These are phyloP conservation scores for Chrysotoxum bicinctum DNA, from an alignment of 2,888 invertebrate genomes.

Conservation along the genomic window DNA sequence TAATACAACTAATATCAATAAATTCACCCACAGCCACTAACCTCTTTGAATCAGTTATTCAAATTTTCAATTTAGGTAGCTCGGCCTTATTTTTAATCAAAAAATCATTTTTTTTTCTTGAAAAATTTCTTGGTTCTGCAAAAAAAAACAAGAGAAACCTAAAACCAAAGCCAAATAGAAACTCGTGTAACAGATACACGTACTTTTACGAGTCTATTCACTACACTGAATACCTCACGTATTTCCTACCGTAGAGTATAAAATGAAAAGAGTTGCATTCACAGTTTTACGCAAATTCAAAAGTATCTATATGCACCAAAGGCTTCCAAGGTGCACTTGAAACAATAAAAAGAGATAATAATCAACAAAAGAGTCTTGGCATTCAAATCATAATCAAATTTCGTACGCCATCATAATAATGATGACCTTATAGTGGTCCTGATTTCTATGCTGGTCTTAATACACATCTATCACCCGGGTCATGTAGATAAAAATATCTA, in stretches of 20 bases:
- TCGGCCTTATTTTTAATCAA: neutral
- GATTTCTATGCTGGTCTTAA: neutral
- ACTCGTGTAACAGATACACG: slow-evolving; percentile 34
- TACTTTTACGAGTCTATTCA: neutral
- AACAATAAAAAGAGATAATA: slow-evolving; percentile 19
- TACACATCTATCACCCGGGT: neutral
- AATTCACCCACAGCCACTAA: too few species aligned
- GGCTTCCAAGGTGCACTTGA: neutral
- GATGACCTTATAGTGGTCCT: slow-evolving; percentile 47
- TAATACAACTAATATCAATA: too few species aligned
- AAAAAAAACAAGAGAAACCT: slow-evolving; percentile 5
- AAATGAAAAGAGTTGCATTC: slow-evolving; percentile 7
- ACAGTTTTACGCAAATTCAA: neutral
- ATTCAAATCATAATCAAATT: slow-evolving; percentile 37
- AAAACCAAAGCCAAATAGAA: neutral
- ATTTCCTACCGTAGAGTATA: neutral
- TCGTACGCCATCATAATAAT: slow-evolving; percentile 19
- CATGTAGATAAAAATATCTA: too few species aligned
- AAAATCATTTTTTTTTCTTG: neutral
- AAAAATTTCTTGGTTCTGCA: neutral
- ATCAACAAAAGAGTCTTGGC: slow-evolving; percentile 13
- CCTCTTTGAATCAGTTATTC: too few species aligned
- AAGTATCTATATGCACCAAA: neutral
- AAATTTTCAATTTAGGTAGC: too few species aligned
- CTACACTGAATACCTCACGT: neutral